Conservation (phyloP, 2,797 vertebrate genomes). For the Ambastaia sidthimunki region DNA sequence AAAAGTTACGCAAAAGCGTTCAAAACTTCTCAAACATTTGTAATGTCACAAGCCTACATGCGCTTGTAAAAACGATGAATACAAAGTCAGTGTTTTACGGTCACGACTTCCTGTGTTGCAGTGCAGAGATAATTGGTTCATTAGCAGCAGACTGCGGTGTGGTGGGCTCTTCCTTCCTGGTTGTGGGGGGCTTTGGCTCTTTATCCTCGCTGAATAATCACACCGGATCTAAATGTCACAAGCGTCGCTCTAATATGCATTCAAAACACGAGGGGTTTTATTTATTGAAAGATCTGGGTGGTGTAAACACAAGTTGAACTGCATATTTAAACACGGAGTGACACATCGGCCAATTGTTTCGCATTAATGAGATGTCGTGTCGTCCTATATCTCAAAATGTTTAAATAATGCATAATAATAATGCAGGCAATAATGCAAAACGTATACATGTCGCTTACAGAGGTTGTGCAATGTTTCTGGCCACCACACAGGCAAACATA, state of each 20-base stretch:
- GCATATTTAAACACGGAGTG: slow-evolving; percentile 17
- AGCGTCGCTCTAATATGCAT: slow-evolving; percentile 46
- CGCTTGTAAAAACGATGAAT: slow-evolving; percentile 46
- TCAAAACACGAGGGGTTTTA: slow-evolving; percentile 23
- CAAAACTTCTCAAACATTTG: background rate
- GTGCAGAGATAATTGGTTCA: slow-evolving; percentile 69
- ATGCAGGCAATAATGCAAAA: background rate
- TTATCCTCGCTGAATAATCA: slow-evolving; percentile 37
- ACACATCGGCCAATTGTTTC: background rate
- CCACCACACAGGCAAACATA: too few relatives aligned
- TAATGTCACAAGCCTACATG: slow-evolving; percentile 19
- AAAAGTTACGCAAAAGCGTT: background rate
- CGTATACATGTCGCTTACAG: too few relatives aligned
- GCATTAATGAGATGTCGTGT: background rate
- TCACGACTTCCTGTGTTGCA: slow-evolving; percentile 57
- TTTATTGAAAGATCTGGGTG: slow-evolving; percentile 49
- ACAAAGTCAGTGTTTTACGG: slow-evolving; percentile 45
- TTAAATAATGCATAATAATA: background rate
- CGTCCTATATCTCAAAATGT: too few relatives aligned
- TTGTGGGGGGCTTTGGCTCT: slow-evolving; percentile 38
- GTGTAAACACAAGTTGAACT: slow-evolving; percentile 26
- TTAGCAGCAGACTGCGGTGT: slow-evolving; percentile 55
- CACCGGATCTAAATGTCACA: slow-evolving; percentile 53
- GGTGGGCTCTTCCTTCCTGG: slow-evolving; percentile 61
- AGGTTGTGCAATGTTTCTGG: too few relatives aligned